phyloP scores from a whole-genome alignment of 2,113 vertebrate species.

The Seriola aureovittata region DNA sequence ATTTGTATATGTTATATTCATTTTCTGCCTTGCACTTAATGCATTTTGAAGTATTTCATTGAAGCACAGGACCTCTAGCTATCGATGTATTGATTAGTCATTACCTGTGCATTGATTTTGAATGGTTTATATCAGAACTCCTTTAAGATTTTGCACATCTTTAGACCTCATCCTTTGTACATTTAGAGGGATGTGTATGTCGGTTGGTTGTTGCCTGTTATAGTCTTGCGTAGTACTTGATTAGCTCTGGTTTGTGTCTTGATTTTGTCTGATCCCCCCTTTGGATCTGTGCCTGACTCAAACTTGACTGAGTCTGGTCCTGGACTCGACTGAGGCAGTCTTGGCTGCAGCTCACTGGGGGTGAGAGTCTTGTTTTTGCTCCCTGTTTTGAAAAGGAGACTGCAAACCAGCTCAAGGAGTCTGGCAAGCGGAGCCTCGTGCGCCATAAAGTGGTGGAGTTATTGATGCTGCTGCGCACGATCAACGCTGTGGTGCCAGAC shows the following conservation, averaged over 20 bases:
- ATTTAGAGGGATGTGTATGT: not conserved
- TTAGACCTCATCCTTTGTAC: conserved; percentile 3
- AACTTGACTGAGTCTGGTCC: not conserved
- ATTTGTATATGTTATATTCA: not conserved
- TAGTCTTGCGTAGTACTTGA: not conserved
- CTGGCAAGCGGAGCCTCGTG: conserved; percentile 79
- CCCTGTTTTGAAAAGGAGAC: conserved; percentile 55
- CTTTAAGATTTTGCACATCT: not conserved
- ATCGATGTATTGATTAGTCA: not conserved
- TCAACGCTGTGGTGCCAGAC: conserved; percentile 92
- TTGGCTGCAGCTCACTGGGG: conserved; percentile 41
- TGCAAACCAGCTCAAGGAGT: conserved; percentile 82
- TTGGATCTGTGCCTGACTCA: conserved; percentile 19
- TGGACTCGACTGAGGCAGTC: conserved; percentile 23
- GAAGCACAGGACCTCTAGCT: not conserved
- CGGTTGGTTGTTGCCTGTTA: conserved; percentile 12
- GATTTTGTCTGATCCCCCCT: conserved; percentile 9
- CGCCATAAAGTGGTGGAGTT: conserved; percentile 90
- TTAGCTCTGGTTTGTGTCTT: conserved; percentile 32
- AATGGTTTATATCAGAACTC: conserved; percentile 6
- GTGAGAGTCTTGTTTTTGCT: conserved; percentile 41
- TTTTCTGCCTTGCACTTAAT: not conserved
- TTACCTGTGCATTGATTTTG: too few relatives aligned
- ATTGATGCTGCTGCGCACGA: conserved; percentile 89
- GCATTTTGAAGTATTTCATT: too few relatives aligned